Percentiles rank a stretch among this genome's conserved stretches.
Evolutionary conservation across 2,113 vertebrate genomes (phyloP).

Genomic region (Piprites chloris): DNA sequence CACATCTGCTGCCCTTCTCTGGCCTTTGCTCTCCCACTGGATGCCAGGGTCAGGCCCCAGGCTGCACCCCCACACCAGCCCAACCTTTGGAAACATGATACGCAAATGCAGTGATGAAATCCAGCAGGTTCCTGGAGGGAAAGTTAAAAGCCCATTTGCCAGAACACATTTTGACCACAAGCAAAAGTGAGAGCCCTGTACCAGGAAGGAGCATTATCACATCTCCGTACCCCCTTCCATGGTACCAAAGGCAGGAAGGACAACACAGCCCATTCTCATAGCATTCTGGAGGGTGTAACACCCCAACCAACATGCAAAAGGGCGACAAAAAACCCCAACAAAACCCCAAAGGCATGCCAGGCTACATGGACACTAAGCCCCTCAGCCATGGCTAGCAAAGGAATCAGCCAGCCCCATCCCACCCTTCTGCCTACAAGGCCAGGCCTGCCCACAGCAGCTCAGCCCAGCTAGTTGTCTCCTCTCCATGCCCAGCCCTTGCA

Average conservation of each 20-base stretch:
- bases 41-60: neutral
- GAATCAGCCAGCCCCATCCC: neutral
- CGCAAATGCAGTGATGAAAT: neutral
- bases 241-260: neutral
- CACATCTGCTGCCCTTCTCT: fast-evolving
- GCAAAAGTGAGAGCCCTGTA: neutral
- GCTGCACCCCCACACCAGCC: neutral
- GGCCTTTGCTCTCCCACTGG: neutral
- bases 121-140: neutral
- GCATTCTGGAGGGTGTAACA: neutral
- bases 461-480: neutral
- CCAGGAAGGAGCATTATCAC: neutral
- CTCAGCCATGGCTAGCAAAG: neutral
- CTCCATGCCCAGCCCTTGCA: neutral
- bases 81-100: neutral
- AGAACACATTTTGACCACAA: neutral
- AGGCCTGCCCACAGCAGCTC: neutral
- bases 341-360: neutral
- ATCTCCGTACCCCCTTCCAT: neutral
- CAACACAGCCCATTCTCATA: neutral
- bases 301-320: neutral
- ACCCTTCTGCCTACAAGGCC: neutral
- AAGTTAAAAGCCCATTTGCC: neutral
- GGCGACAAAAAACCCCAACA: neutral
- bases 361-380: neutral